Conservation (phyloP, 1,140 invertebrate species). For the Tyrophagus putrescentiae region DNA sequence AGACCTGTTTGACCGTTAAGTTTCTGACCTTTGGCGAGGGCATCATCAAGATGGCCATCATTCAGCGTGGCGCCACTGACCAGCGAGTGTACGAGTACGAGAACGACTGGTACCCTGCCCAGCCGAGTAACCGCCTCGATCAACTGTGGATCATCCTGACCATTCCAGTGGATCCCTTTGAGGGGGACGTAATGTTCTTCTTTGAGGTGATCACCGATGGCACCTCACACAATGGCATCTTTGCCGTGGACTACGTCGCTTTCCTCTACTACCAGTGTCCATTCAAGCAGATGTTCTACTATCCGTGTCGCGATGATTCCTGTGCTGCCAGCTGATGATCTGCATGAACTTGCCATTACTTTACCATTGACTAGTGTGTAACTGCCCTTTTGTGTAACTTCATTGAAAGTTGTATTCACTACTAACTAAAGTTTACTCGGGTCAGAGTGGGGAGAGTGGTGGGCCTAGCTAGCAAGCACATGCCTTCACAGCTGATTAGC, state of each 20-base stretch:
- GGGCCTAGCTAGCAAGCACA: too few species aligned
- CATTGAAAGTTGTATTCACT: too few species aligned
- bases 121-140: neutral
- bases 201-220: neutral
- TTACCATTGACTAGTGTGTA: too few species aligned
- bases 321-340: too few species aligned
- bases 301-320: too few species aligned
- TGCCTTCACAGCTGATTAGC: too few species aligned
- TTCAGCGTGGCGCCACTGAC: neutral
- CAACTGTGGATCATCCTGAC: neutral
- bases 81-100: neutral
- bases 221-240: neutral
- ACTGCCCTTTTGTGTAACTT: too few species aligned
- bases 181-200: neutral
- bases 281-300: conserved; percentile 1
- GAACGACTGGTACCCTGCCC: neutral
- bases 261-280: conserved; percentile 9
- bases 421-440: too few species aligned
- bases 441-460: too few species aligned
- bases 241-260: neutral
- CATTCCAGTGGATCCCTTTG: neutral
- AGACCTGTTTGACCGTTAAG: conserved; percentile 3
- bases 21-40: neutral
- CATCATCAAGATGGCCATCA: neutral
- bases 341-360: too few species aligned